phyloP scores from a whole-genome alignment of 2,113 vertebrate species.

The Nibea coibor region DNA sequence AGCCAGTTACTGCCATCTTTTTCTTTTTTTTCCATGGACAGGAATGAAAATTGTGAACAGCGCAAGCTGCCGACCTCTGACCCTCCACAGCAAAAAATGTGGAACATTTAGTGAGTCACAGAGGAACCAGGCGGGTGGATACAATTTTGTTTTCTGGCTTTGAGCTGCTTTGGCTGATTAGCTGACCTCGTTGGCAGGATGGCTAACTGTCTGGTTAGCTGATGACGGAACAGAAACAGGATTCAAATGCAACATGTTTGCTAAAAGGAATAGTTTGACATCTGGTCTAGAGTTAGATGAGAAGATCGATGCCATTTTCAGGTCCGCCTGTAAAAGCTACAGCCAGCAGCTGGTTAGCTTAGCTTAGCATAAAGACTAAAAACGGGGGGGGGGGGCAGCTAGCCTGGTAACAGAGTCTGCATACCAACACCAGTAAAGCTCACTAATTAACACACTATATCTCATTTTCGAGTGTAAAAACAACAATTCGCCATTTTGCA shows the following conservation, averaged over 20 bases:
- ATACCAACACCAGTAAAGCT: neutral
- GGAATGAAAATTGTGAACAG: conserved; percentile 42
- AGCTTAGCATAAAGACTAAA: neutral
- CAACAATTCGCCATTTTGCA: neutral
- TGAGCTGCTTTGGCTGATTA: conserved; percentile 20
- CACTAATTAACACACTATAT: neutral
- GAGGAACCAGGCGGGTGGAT: conserved; percentile 35
- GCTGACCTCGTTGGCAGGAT: conserved; percentile 43
- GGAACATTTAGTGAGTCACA: conserved; percentile 61
- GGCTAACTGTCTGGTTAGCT: conserved; percentile 4
- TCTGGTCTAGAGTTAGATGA: neutral
- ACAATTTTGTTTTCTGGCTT: conserved; percentile 54
- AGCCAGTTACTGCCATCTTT: conserved; percentile 27
- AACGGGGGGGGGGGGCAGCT: neutral
- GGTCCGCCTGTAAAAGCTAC: neutral
- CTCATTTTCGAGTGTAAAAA: neutral
- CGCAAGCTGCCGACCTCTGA: conserved; percentile 60
- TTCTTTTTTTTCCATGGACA: conserved; percentile 9
- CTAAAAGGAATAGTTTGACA: neutral
- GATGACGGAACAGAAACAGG: conserved; percentile 28
- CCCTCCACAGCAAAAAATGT: conserved; percentile 52
- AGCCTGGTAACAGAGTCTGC: neutral
- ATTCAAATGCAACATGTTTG: conserved; percentile 18
- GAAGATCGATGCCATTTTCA: neutral
- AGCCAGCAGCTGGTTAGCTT: neutral